phyloP scores from a whole-genome alignment of 1,140 invertebrate genomes.

The Megalonaias nervosa region DNA sequence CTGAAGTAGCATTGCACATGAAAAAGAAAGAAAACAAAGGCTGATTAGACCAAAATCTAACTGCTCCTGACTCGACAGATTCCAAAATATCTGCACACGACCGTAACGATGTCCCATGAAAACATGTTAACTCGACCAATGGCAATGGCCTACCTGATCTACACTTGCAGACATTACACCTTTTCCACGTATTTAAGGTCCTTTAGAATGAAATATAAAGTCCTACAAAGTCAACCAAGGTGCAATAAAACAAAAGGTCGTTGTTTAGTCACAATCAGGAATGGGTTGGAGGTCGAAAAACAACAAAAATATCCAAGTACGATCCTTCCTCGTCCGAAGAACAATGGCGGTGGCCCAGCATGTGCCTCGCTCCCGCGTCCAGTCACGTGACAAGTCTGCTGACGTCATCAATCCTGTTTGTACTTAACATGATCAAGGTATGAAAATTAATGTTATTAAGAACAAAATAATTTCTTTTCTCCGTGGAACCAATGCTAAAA shows the following conservation, averaged over 20 bases:
- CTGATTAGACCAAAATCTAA: background rate
- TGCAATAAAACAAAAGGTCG: slow-evolving; percentile 16
- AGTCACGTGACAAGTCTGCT: slow-evolving; percentile 55
- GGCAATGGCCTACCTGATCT: slow-evolving; percentile 60
- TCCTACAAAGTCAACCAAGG: slow-evolving; percentile 45
- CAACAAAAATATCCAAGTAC: slow-evolving; percentile 35
- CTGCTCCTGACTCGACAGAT: slow-evolving; percentile 3
- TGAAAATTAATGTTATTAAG: no score
- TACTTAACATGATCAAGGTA: no score
- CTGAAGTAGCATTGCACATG: slow-evolving; percentile 49
- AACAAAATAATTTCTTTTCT: no score
- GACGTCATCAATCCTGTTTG: slow-evolving; percentile 36
- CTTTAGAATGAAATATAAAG: slow-evolving; percentile 41
- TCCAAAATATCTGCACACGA: slow-evolving; percentile 18
- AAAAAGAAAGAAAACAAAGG: slow-evolving; percentile 47
- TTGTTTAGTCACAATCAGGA: slow-evolving; percentile 15
- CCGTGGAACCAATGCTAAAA: no score
- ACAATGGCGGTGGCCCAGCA: slow-evolving; percentile 65
- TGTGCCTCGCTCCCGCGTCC: slow-evolving; percentile 61
- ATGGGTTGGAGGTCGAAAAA: slow-evolving; percentile 29
- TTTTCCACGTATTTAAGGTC: slow-evolving; percentile 36
- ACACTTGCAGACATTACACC: slow-evolving; percentile 69
- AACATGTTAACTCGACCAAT: slow-evolving; percentile 37
- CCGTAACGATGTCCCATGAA: slow-evolving; percentile 28
- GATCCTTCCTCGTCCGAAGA: slow-evolving; percentile 37